Percentiles rank a stretch among this genome's conserved stretches.
Conservation (phyloP, 37 sponge, comb jelly and placozoan genomes). For the Mnemiopsis leidyi region DNA sequence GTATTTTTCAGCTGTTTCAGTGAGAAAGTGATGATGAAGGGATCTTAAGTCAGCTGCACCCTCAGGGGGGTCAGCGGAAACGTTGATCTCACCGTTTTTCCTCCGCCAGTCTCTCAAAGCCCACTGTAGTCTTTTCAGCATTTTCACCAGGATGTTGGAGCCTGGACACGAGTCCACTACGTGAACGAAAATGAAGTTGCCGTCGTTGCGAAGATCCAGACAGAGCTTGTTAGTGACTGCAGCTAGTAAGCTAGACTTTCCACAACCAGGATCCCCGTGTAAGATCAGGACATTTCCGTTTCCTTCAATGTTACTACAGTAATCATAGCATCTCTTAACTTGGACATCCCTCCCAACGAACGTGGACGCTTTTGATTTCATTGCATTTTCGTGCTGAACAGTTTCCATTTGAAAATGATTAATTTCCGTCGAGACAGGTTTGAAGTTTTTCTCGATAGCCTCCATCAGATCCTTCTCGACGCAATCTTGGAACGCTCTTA, state of each 20-base stretch:
- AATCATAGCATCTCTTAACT: not conserved
- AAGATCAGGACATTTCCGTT: not conserved
- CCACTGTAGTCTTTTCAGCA: not conserved
- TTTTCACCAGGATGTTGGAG: not conserved
- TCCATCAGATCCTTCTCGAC: not conserved
- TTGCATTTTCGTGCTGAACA: not conserved
- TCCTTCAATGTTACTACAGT: not conserved
- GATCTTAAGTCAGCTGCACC: not conserved
- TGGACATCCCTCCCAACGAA: not conserved
- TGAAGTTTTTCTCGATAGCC: not conserved
- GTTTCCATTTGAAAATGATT: not conserved
- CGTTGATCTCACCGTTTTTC: not conserved
- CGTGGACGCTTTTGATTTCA: not conserved
- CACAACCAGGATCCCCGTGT: conserved; percentile 10
- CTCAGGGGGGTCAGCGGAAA: not conserved
- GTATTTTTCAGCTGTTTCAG: not conserved
- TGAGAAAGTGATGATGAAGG: not conserved
- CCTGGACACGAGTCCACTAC: not conserved
- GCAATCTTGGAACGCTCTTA: not conserved
- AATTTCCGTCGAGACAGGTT: not conserved
- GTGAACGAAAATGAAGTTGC: not conserved
- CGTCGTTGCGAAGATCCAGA: not conserved
- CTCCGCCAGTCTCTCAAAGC: not conserved
- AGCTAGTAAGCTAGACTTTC: not conserved
- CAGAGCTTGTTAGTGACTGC: not conserved